Evolutionary conservation across 92 coral and sea anemone species (phyloP), one percentile per base, ranked within the genome.

Genomic region (Phenganax stokvisi): DNA sequence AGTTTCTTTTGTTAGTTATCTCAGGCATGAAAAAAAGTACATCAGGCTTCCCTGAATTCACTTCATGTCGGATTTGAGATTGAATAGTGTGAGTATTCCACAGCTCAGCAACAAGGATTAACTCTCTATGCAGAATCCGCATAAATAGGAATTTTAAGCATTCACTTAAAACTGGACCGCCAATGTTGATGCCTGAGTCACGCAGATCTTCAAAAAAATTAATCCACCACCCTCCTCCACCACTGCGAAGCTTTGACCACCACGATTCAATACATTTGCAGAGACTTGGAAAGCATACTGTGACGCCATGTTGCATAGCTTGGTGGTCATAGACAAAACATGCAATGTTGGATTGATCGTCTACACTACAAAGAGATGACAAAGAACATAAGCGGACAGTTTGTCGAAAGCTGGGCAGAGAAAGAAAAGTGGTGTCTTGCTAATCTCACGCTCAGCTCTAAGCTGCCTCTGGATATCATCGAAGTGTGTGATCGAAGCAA

Each of bases 61-160:
- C 85, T 6, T 83, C 87, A 64, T 76, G 76, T 37, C 85, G 85
- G 9, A 57, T 65, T 82, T 88, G 86, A 76, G 80, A 56, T 76
- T 81, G 86, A 71, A 85, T 88, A 57, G 78, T 85, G 82, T 88
- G 85, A 11, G 89, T 78, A 55, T 83, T 83, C 91, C 91, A 89
- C 37, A 89, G 75, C 60, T 86, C 84, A 47, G 75, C 87, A 17
- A 89, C 87, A 58, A 83, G 89, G 62, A 79, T 28, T 68, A 86
- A 61, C 61, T 88, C 89, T 9, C 57, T 57, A 12, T 80, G 88
- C 17, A 85, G 74, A 31, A 85, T 71, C 27, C 89, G 91, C 61
- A 85, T 74, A 69, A 88, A 86, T 78, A 82, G 86, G 30, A 86
- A 68, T 75, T 72, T 88, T 28, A 85, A 51, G 60, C 86, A 88